These are phyloP conservation scores for Prenolepis imparis DNA, from an alignment of 2,888 invertebrate genomes.

Conservation along the genomic window DNA sequence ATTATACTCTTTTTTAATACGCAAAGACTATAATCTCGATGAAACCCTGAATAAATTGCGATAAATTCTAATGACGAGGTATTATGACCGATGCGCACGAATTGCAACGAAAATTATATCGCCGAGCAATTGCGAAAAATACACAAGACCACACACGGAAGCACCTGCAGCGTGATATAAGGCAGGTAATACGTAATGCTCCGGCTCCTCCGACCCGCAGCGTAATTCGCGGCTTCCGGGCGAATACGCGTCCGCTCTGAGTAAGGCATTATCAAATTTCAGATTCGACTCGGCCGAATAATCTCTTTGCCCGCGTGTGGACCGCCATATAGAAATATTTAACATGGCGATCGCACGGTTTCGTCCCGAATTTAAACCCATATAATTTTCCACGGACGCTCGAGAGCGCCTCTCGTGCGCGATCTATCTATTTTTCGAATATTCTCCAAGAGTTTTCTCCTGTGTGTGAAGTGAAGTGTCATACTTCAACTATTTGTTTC, in stretches of 20 bases:
- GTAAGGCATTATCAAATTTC: constrained; percentile 85
- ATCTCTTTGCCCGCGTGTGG: constrained; percentile 67
- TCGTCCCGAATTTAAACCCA: constrained; percentile 70
- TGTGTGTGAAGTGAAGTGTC: background rate
- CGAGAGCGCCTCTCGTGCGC: background rate
- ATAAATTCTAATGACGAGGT: background rate
- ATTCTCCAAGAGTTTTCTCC: background rate
- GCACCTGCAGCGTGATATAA: constrained; percentile 76
- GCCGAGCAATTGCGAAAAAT: constrained; percentile 55
- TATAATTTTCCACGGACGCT: constrained; percentile 53
- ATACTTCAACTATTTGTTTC: background rate
- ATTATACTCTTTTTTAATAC: background rate
- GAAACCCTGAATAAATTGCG: background rate
- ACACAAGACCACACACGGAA: constrained; percentile 76
- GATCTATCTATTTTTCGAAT: background rate
- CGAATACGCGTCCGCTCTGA: constrained; percentile 80
- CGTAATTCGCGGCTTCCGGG: constrained; percentile 84
- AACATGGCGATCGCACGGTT: constrained; percentile 77
- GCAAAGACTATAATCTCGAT: background rate
- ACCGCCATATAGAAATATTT: constrained; percentile 81
- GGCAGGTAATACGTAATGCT: constrained; percentile 73
- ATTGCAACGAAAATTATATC: background rate
- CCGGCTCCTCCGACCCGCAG: constrained; percentile 67
- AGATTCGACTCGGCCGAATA: constrained; percentile 83
- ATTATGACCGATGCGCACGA: background rate